phyloP scores from a whole-genome alignment of 1,140 invertebrate species.

The Colletes gigas region DNA sequence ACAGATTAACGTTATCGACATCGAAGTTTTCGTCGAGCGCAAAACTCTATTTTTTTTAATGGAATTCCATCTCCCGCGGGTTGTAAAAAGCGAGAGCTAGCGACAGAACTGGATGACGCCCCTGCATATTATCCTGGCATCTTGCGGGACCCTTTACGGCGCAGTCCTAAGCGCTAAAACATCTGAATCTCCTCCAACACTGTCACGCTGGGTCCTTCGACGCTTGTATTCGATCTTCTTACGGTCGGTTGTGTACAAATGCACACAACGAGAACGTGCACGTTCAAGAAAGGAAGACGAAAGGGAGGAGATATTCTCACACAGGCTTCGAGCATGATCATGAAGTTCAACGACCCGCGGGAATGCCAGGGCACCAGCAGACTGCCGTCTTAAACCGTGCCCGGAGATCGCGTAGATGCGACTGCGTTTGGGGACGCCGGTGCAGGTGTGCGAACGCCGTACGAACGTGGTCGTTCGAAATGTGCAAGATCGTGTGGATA shows the following conservation, averaged over 20 bases:
- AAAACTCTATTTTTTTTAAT: too few relatives aligned
- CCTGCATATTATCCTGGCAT: neutral
- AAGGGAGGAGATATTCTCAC: constrained; percentile 56
- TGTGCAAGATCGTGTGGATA: constrained; percentile 12
- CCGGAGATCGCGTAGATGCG: constrained; percentile 57
- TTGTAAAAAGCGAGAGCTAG: too few relatives aligned
- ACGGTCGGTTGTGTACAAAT: constrained; percentile 2
- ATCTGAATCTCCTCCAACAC: constrained; percentile 39
- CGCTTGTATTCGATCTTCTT: constrained; percentile 47
- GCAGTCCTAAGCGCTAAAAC: constrained; percentile 12
- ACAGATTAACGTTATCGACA: too few relatives aligned
- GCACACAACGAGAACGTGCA: constrained; percentile 23
- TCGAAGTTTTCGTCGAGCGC: too few relatives aligned
- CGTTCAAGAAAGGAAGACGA: constrained; percentile 58
- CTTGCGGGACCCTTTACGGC: neutral
- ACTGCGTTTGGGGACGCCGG: constrained; percentile 29
- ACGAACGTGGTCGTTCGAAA: neutral
- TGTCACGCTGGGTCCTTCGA: constrained; percentile 5
- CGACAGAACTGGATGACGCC: too few relatives aligned
- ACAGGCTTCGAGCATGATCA: constrained; percentile 44
- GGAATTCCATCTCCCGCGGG: too few relatives aligned
- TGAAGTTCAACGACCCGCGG: constrained; percentile 68
- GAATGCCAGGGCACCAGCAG: constrained; percentile 66
- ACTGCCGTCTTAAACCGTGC: constrained; percentile 64
- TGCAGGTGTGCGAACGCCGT: constrained; percentile 16